These are phyloP conservation scores for Urophycis tenuis DNA, from an alignment of 2,797 vertebrate species.

Conservation along the genomic window DNA sequence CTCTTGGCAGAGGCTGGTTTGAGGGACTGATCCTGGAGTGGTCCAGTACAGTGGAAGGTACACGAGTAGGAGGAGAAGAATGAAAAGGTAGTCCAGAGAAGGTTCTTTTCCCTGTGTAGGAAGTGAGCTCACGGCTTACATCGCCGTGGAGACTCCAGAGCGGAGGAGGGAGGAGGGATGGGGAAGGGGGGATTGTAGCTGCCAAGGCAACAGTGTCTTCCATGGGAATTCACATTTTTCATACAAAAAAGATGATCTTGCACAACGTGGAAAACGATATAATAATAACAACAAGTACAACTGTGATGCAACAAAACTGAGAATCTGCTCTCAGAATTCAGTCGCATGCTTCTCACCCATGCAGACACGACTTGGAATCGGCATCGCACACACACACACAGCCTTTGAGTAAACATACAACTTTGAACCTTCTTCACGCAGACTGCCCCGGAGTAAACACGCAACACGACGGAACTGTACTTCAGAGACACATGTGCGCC, in stretches of 20 bases:
- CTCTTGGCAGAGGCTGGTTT: neutral
- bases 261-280: neutral
- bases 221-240: slow-evolving; percentile 23
- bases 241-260: neutral
- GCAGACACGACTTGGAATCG: too few species aligned
- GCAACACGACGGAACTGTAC: neutral
- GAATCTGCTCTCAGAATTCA: too few species aligned
- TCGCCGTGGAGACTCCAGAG: slow-evolving; percentile 34
- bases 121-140: slow-evolving; percentile 50
- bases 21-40: slow-evolving; percentile 18
- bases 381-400: too few species aligned
- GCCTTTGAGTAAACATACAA: too few species aligned
- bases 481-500: neutral
- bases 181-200: neutral
- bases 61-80: slow-evolving; percentile 43
- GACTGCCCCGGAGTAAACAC: neutral
- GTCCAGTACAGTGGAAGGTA: slow-evolving; percentile 36
- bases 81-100: slow-evolving; percentile 37
- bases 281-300: neutral
- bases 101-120: slow-evolving; percentile 44
- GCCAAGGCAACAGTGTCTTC: slow-evolving; percentile 21
- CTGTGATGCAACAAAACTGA: neutral
- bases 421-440: neutral
- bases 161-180: neutral
- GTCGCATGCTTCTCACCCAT: too few species aligned